Evolutionary conservation across 2,113 vertebrate genomes (phyloP).

Genomic region (Clarias macrocephalus): DNA sequence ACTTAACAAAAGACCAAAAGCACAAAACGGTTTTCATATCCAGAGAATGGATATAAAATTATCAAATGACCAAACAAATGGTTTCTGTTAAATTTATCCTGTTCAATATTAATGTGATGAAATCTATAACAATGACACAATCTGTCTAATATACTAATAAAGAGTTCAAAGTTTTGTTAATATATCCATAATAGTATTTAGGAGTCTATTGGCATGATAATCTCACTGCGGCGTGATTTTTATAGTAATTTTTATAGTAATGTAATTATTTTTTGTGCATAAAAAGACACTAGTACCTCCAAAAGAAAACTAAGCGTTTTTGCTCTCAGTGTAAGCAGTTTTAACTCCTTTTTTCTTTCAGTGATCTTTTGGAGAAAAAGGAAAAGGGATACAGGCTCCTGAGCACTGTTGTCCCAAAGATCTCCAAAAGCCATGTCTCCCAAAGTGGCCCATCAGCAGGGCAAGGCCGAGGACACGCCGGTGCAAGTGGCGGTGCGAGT

Average conservation of each 20-base stretch:
- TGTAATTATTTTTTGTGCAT: too few species aligned
- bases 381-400: conserved; percentile 26
- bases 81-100: neutral
- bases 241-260: too few species aligned
- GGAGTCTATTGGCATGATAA: too few species aligned
- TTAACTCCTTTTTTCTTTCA: neutral
- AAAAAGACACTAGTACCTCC: neutral
- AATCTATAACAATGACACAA: neutral
- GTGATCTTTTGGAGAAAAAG: conserved; percentile 41
- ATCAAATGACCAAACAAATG: neutral
- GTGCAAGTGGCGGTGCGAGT: conserved; percentile 86
- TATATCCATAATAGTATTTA: neutral
- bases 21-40: neutral
- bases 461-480: conserved; percentile 76
- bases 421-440: conserved; percentile 74
- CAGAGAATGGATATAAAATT: neutral
- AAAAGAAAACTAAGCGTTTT: neutral
- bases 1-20: neutral
- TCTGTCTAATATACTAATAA: neutral
- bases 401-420: conserved; percentile 50
- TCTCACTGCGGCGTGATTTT: neutral
- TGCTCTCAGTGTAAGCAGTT: neutral
- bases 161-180: neutral
- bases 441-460: conserved; percentile 72
- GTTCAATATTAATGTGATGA: neutral